A percentile compares a stretch with the other conserved stretches of the same genome.
Evolutionary conservation across 2,113 vertebrate genomes (phyloP).

Genomic region (Mastomys coucha): DNA sequence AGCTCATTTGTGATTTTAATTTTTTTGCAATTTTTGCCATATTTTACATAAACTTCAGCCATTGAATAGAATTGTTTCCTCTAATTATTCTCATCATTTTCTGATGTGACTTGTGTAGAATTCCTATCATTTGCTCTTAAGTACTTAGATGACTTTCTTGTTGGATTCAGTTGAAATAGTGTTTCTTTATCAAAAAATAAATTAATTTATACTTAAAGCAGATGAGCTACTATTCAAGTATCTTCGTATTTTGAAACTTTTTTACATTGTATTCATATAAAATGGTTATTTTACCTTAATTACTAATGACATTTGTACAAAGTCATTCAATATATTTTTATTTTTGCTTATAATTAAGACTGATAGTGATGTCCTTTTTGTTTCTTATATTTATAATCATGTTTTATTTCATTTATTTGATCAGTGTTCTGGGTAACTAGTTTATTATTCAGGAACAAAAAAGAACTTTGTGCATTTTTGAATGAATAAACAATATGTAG

Average conservation of each 20-base stretch:
- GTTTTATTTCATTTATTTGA: neutral
- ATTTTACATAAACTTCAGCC: neutral
- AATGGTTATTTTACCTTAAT: conserved; percentile 14
- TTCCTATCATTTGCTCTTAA: neutral
- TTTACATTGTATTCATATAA: neutral
- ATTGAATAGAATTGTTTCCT: neutral
- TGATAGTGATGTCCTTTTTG: neutral
- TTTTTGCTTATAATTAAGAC: neutral
- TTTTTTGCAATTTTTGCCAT: conserved; percentile 1
- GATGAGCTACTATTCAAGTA: neutral
- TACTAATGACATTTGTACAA: neutral
- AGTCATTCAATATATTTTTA: neutral
- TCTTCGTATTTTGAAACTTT: neutral
- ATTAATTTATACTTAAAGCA: neutral
- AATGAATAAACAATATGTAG: neutral
- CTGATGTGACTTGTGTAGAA: neutral
- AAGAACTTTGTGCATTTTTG: neutral
- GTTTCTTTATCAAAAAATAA: neutral
- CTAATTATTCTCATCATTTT: neutral
- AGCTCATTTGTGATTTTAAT: neutral
- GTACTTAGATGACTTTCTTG: neutral
- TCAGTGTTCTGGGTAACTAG: neutral
- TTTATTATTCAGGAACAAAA: conserved; percentile 19
- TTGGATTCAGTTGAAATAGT: neutral
- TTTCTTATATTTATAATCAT: neutral